Base-by-base conservation (phyloP, 2,797 vertebrate genomes). In the Gephyroberyx darwinii region DNA sequence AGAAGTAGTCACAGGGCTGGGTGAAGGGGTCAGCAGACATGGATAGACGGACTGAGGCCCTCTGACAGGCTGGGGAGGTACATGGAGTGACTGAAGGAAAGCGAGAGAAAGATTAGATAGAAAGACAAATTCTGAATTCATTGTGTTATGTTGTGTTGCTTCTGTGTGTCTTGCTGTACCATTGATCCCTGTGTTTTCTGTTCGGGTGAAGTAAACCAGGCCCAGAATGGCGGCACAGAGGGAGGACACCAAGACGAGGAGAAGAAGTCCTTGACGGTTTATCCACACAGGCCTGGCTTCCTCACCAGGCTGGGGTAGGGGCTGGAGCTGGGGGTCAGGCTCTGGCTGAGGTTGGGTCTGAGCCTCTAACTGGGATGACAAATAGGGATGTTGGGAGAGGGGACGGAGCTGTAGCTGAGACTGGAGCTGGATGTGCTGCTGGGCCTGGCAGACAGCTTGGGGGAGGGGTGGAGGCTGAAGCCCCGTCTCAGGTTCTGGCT, bases 1-100 rank as follows among this genome's bases (percentile, higher is more conserved):
- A 71, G 89, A 95, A 97, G 92, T 96, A 96, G 87, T 98, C 93
- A 77, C 97, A 99, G 48, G 95, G 95, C 51, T 85, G 87, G 26
- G 74, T 81, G 69, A 92, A 95, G 39, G 89, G 92, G 85, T 98
- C 96, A 8, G 90, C 80, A 13, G 89, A 92, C 41, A 71, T 73
- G 82, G 92, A 86, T 53, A 97, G 85, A 43, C n/a, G 90, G 19
- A 77, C 82, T 45, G 93, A 83, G 39, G 94, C 92, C 58, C 65
- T 67, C 78, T 87, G 69, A 76, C 95, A 95, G 58, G 84, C 91
- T 0, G 85, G 65, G 0, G 86, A 92, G 63, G 91, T 70, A 82
- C 96, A 98, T 14, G 89, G 81, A 64, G 75, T 69, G 56, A 59
- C 93, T 94, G 37, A 2, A 71, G 74, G 70, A 76, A 50, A 66